Base-by-base conservation (phyloP, 2,797 vertebrate species). In the Salmo trutta region DNA sequence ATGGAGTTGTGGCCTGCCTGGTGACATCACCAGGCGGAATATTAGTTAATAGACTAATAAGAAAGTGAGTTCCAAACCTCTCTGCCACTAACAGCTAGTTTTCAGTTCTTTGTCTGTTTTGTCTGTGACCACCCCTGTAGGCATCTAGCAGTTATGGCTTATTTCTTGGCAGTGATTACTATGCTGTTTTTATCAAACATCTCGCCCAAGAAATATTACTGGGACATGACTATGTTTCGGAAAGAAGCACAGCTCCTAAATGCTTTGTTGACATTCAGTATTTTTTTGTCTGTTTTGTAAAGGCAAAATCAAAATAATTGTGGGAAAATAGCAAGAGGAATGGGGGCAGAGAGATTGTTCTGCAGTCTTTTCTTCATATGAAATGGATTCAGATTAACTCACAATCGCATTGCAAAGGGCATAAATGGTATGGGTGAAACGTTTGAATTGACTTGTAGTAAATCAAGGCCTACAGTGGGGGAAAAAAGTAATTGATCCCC, bases 201-300 rank as follows among this genome's bases (percentile, higher is more conserved):
- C 3, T 82, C 52, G 41, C 24, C 41, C 2, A 31, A 82, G 81
- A 83, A 83, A 88, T 80, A 78, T 52, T 36, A 33, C 73, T 81
- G 69, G 33, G 78, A 19, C 75, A 78, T 92, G 79, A 84, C 86
- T 88, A 86, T 93, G 82, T 91, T 90, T 90, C 90, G 88, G 82
- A 69, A 86, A 71, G 71, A 73, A 84, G 10, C 74, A 76, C 12
- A 8, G 19, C 80, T 75, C 62, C 54, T 76, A 79, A 73, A 74
- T 72, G 67, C 47, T n/a, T 69, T 77, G 12, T 78, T 78, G 71
- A 64, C 19, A 24, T 41, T 78, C 8, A 27, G 53, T 21, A 36
- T 73, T 31, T 79, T 56, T 80, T 73, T 71, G 5, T 47, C 36
- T 33, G 29, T 71, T 71, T 67, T n/a, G 4, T 29, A 62, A n/a